These are phyloP conservation scores for Masticophis lateralis DNA, from an alignment of 2,797 vertebrate genomes.

Conservation along the genomic window DNA sequence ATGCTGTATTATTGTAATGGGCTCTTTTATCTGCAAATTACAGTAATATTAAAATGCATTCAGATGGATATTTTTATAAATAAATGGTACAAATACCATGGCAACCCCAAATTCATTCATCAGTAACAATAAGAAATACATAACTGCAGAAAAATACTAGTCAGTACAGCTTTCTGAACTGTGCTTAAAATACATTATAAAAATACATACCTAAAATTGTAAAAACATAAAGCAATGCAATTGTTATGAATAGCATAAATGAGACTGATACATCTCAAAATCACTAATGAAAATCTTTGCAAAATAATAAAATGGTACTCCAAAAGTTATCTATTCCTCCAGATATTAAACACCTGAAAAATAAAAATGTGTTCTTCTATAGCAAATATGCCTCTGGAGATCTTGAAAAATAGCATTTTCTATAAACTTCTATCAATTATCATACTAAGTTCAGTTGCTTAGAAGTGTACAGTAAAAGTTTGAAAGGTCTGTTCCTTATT, in stretches of 20 bases:
- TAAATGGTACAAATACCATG: constrained; percentile 75
- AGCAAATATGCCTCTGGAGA: not conserved
- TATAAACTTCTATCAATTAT: not conserved
- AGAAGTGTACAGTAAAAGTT: not conserved
- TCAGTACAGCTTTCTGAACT: not conserved
- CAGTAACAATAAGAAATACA: not conserved
- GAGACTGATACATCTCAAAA: not conserved
- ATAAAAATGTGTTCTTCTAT: not conserved
- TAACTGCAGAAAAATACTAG: not conserved
- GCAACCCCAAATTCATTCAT: constrained; percentile 32
- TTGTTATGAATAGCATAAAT: not conserved
- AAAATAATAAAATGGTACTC: not conserved
- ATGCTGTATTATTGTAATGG: constrained; percentile 69
- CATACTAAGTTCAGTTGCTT: not conserved
- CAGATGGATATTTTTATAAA: constrained; percentile 82
- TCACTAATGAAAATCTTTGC: not conserved
- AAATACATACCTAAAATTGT: not conserved
- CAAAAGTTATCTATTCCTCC: not conserved
- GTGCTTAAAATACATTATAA: not conserved
- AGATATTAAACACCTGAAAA: not conserved
- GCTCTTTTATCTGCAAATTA: constrained; percentile 68
- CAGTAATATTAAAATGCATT: constrained; percentile 68
- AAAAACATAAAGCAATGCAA: not conserved
- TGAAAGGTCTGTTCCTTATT: not conserved
- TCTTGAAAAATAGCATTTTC: not conserved